Conservation (phyloP, 2,888 invertebrate genomes). For the Dolichopus griseipennis region DNA sequence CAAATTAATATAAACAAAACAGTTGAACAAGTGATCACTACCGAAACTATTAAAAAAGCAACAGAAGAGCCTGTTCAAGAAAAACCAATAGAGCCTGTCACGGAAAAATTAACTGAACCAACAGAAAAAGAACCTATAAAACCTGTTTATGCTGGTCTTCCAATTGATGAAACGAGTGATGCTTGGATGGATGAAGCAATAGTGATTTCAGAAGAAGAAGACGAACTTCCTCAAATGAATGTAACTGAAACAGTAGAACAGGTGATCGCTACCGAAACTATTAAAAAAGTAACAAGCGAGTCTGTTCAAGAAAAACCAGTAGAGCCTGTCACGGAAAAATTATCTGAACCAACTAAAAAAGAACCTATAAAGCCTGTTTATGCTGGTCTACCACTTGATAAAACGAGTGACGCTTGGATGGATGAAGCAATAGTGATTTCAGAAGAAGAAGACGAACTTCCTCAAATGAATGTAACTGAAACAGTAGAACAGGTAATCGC, state of each 20-base stretch:
- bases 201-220: constrained; percentile 25
- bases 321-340: not conserved
- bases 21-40: not conserved
- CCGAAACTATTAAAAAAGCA: not conserved
- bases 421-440: constrained; percentile 29
- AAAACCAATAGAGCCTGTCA: not conserved
- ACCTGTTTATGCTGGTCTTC: constrained; percentile 31
- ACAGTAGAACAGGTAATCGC: too few relatives aligned
- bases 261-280: too few relatives aligned
- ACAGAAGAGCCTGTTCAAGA: not conserved
- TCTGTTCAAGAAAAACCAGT: too few relatives aligned
- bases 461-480: not conserved
- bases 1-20: not conserved
- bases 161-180: constrained; percentile 32
- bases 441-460: constrained; percentile 24
- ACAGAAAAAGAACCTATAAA: constrained; percentile 22
- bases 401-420: constrained; percentile 32
- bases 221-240: not conserved
- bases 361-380: not conserved
- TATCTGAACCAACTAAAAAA: constrained; percentile 9
- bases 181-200: constrained; percentile 37
- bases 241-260: not conserved
- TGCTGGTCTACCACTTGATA: constrained; percentile 33
- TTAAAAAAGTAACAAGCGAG: not conserved
- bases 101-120: not conserved